phyloP scores from a whole-genome alignment of 2,797 vertebrate genomes.

The Orestias chungarensis region DNA sequence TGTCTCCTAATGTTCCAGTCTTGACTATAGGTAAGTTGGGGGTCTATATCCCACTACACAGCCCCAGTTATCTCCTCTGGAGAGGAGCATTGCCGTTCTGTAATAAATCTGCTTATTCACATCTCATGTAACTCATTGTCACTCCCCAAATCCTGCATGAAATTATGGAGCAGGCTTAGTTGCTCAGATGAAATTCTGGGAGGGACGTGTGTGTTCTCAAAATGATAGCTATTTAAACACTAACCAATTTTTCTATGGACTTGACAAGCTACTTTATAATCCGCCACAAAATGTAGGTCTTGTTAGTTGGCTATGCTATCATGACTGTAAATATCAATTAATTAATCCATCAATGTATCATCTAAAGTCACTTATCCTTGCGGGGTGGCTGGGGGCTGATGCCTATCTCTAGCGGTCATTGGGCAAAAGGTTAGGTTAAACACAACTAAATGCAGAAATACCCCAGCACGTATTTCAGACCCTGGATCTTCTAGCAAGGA shows the following conservation, averaged over 20 bases:
- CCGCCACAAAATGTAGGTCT: constrained; percentile 24
- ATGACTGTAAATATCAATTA: constrained; percentile 21
- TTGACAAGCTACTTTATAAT: constrained; percentile 33
- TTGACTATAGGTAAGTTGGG: constrained; percentile 55
- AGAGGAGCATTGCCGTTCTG: constrained; percentile 63
- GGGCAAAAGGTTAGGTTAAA: no score
- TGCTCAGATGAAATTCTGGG: constrained; percentile 34
- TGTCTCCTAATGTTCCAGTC: constrained; percentile 47
- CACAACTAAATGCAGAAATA: no score
- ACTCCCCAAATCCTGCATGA: constrained; percentile 62
- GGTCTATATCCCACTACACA: constrained; percentile 64
- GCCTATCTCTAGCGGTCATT: no score
- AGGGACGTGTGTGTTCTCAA: constrained; percentile 36
- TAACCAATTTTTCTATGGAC: constrained; percentile 29
- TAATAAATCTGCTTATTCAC: constrained; percentile 71
- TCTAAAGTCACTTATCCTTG: no score
- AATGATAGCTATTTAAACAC: constrained; percentile 30
- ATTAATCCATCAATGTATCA: no score
- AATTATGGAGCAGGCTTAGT: constrained; percentile 65
- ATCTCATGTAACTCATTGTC: constrained; percentile 65
- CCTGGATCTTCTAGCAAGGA: no score
- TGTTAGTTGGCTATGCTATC: constrained; percentile 29
- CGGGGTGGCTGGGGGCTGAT: no score
- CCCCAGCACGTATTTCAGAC: no score
- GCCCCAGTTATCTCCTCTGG: constrained; percentile 74